Evolutionary conservation across 2,888 invertebrate species (phyloP), one percentile per base, ranked within the genome.

Genomic region (Protophormia terraenovae): DNA sequence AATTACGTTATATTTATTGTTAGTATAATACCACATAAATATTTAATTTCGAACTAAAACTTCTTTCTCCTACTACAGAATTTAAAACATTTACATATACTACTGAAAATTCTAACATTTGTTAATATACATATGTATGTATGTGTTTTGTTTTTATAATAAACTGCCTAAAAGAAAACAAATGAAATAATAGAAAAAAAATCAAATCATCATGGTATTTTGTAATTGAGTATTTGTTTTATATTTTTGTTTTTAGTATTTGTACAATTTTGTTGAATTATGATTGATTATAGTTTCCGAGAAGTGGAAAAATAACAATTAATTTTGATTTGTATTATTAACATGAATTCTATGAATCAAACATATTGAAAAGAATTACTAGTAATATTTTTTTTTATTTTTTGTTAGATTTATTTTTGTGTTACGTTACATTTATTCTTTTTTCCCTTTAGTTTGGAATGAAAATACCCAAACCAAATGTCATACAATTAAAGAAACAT

Each of bases 111-210:
- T n/a, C n/a, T n/a, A n/a, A n/a, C n/a, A n/a, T n/a, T n/a, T n/a
- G n/a, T n/a, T n/a, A 55, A 55, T 8, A 58, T 8, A 16, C 6
- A 29, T n/a, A n/a, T 58, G 16, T 38, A 22, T 22, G 22, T 22
- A 19, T 16, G 19, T 16, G 8, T 35, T 10, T n/a, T n/a, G n/a
- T n/a, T n/a, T n/a, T n/a, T n/a, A n/a, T n/a, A n/a, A n/a, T n/a
- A n/a, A n/a, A n/a, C n/a, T n/a, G n/a, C n/a, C n/a, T n/a, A n/a
- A n/a, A n/a, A n/a, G n/a, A n/a, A n/a, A 41, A 27, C 27, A n/a
- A n/a, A 58, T n/a, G 29, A n/a, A 58, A 58, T 29, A 53, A 53
- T 58, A 27, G 55, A 29, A 58, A 58, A n/a, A n/a, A 53, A 12
- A 58, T 58, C 29, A 24, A 4, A 58, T 58, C 16, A 60, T 8